Conservation (phyloP, 2,113 vertebrate genomes). For the Stigmatopora argus region DNA sequence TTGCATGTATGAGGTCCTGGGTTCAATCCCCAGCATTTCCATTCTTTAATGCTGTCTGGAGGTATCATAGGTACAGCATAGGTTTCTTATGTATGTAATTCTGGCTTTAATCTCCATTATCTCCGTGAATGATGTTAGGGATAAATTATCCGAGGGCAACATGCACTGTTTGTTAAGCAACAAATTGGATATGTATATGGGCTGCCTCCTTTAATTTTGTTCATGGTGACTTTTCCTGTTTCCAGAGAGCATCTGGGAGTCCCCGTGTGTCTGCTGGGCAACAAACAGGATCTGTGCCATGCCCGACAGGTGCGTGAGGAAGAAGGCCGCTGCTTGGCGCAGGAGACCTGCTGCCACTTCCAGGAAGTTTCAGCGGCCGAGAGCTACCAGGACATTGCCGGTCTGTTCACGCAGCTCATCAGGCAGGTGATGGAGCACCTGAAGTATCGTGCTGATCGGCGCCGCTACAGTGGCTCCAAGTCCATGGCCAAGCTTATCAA, state of each 20-base stretch:
- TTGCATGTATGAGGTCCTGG: conserved; percentile 81
- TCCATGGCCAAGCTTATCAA: conserved; percentile 76
- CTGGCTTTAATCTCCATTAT: too few relatives aligned
- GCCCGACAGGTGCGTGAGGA: conserved; percentile 68
- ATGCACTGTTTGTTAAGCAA: too few relatives aligned
- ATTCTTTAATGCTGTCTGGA: neutral
- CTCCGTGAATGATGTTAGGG: too few relatives aligned
- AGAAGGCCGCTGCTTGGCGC: conserved; percentile 63
- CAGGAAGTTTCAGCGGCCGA: conserved; percentile 74
- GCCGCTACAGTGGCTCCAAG: conserved; percentile 72
- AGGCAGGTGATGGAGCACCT: conserved; percentile 67
- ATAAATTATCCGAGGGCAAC: too few relatives aligned
- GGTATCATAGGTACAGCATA: too few relatives aligned
- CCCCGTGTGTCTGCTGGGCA: conserved; percentile 70
- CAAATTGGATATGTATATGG: neutral
- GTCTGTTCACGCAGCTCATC: conserved; percentile 71
- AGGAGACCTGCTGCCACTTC: conserved; percentile 66
- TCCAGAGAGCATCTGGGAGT: conserved; percentile 56
- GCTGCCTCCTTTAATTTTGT: neutral
- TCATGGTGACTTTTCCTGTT: neutral
- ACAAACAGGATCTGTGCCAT: conserved; percentile 75
- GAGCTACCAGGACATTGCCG: conserved; percentile 69
- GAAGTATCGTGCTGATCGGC: conserved; percentile 61
- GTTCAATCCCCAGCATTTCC: conserved; percentile 82
- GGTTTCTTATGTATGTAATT: too few relatives aligned